Percentiles rank a stretch among this genome's conserved stretches.
Conservation (phyloP, 2,888 invertebrate species). For the Philonicus albiceps region DNA sequence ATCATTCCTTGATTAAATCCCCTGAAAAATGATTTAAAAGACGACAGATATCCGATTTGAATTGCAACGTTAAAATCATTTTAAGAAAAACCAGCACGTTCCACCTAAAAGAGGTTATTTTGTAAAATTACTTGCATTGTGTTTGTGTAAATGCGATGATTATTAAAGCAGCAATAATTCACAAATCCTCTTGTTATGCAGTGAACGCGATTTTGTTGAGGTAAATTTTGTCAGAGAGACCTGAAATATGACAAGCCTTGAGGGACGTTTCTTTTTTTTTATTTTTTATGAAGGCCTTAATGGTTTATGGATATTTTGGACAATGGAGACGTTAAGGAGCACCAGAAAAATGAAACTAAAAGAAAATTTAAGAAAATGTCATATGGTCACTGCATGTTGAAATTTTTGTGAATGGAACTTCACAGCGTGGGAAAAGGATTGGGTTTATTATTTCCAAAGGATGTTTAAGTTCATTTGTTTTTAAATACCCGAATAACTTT, state of each 20-base stretch:
- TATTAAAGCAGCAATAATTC: constrained; percentile 27
- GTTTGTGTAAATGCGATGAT: constrained; percentile 16
- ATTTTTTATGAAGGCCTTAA: neutral
- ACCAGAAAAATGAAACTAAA: neutral
- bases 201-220: neutral
- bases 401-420: neutral
- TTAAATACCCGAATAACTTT: neutral
- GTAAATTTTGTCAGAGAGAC: constrained; percentile 4
- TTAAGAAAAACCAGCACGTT: constrained; percentile 9
- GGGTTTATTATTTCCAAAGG: neutral
- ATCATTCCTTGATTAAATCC: neutral
- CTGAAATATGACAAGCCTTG: constrained; percentile 12
- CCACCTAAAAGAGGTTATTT: constrained; percentile 19
- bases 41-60: neutral
- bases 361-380: neutral
- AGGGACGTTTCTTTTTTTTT: no score
- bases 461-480: neutral
- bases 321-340: neutral
- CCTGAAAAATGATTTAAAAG: neutral
- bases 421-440: neutral
- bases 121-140: constrained; percentile 22
- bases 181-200: constrained; percentile 21
- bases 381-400: constrained; percentile 25
- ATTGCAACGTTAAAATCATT: neutral
- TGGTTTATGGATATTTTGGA: constrained; percentile 7